These are phyloP conservation scores for Lissonota sp. DNA, from an alignment of 2,888 invertebrate species.

Conservation along the genomic window DNA sequence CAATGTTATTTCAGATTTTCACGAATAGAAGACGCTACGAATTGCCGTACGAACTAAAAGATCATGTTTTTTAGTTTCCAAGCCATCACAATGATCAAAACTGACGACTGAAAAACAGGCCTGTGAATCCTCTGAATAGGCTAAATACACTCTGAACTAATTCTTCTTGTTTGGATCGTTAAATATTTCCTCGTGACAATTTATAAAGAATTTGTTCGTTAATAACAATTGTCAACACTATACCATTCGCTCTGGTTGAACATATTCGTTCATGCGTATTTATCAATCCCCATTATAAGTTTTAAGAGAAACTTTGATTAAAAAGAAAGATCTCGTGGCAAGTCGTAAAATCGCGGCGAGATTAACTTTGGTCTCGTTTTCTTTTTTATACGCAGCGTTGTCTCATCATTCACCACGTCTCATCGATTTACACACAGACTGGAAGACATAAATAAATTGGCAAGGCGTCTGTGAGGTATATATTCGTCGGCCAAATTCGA, in stretches of 20 bases:
- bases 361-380: constrained; percentile 1
- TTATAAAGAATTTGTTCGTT: too few relatives aligned
- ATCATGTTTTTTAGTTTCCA: background rate
- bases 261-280: background rate
- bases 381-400: background rate
- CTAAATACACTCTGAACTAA: background rate
- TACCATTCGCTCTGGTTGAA: background rate
- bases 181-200: background rate
- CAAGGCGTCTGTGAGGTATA: constrained; percentile 39
- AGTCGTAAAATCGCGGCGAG: background rate
- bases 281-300: background rate
- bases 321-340: background rate
- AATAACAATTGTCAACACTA: too few relatives aligned
- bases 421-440: constrained; percentile 49
- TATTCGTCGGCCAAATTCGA: constrained; percentile 42
- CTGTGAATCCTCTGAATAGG: too few relatives aligned
- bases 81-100: constrained; percentile 41
- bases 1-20: constrained; percentile 35
- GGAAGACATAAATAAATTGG: constrained; percentile 53
- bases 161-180: background rate
- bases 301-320: background rate
- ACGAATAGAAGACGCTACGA: background rate
- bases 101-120: background rate
- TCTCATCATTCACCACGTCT: constrained; percentile 38
- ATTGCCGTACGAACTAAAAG: background rate